Evolutionary conservation across 2,888 invertebrate genomes (phyloP), one percentile per base, ranked within the genome.

Genomic region (Vesta saturnalis): DNA sequence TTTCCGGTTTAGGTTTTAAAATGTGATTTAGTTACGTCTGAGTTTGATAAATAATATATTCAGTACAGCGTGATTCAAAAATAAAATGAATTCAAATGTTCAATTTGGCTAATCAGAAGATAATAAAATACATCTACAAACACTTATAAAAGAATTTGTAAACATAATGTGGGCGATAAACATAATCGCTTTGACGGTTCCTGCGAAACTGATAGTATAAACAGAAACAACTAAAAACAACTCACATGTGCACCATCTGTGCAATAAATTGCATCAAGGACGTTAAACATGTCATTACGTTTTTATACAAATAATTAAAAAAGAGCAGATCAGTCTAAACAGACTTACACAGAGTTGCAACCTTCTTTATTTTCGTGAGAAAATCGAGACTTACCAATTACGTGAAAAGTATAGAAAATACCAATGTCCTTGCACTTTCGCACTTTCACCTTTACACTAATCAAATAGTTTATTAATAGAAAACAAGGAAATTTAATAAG

Each of bases 201-300:
- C 58, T 52, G 49, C 64, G 52, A 64, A 60, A 64, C 49, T 57
- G 23, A 56, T 58, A 52, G 39, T 55, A 39, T 55, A 57, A 39
- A 63, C 57, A 47, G n/a, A 35, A 14, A 35, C 30, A 18, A 16
- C 1, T 6, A 49, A 49, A 58, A 64, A 64, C 39, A 39, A 56
- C 21, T 63, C 47, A 58, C 58, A 64, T 64, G 64, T 64, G 52
- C 64, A 64, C 19, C 64, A 56, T 55, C 62, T 63, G 62, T 63
- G 56, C 62, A 63, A 43, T 46, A 57, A 61, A 57, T 57, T 63
- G 64, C 64, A 64, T 39, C 64, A 64, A 64, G 64, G 64, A 18
- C 64, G 52, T 46, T 35, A n/a, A 54, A 23, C 63, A 30, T 21
- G 58, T 22, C 56, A 46, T 30, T 19, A 19, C 10, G n/a, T 39